These are phyloP conservation scores for Anguilla anguilla DNA, from an alignment of 2,797 vertebrate genomes.

Conservation along the genomic window DNA sequence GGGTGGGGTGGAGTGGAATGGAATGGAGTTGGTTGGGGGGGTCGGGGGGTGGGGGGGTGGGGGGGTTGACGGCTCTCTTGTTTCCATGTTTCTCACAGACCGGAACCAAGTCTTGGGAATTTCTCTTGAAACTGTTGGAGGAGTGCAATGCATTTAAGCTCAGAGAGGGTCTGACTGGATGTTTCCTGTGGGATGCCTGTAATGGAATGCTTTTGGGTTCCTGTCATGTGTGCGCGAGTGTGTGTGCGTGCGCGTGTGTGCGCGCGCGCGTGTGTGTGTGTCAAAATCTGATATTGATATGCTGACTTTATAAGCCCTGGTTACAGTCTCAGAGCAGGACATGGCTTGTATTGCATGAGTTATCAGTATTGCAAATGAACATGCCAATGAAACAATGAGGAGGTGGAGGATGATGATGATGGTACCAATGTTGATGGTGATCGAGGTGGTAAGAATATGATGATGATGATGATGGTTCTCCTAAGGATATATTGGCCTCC, in stretches of 20 bases:
- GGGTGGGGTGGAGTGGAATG: too few relatives aligned
- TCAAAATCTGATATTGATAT: too few relatives aligned
- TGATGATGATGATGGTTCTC: too few relatives aligned
- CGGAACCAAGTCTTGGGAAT: background rate
- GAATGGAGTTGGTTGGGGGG: background rate
- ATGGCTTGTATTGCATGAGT: too few relatives aligned
- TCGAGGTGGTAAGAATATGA: too few relatives aligned
- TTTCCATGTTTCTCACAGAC: background rate
- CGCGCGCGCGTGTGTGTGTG: background rate
- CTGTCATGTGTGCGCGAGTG: conserved; percentile 61
- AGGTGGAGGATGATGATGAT: too few relatives aligned
- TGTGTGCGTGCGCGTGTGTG: conserved; percentile 21
- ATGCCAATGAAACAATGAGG: too few relatives aligned
- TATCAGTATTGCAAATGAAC: too few relatives aligned
- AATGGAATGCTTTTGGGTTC: conserved; percentile 69
- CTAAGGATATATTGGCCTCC: background rate
- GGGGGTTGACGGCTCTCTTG: background rate
- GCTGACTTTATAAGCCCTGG: too few relatives aligned
- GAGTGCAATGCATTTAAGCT: conserved; percentile 31
- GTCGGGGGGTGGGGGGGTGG: background rate
- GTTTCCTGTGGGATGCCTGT: conserved; percentile 54
- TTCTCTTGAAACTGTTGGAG: background rate
- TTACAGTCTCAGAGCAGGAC: too few relatives aligned
- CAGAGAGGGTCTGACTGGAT: conserved; percentile 47
- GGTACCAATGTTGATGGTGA: too few relatives aligned